Evolutionary conservation across 2,888 invertebrate genomes (phyloP).

Genomic region (Philhelius pedissequus): DNA sequence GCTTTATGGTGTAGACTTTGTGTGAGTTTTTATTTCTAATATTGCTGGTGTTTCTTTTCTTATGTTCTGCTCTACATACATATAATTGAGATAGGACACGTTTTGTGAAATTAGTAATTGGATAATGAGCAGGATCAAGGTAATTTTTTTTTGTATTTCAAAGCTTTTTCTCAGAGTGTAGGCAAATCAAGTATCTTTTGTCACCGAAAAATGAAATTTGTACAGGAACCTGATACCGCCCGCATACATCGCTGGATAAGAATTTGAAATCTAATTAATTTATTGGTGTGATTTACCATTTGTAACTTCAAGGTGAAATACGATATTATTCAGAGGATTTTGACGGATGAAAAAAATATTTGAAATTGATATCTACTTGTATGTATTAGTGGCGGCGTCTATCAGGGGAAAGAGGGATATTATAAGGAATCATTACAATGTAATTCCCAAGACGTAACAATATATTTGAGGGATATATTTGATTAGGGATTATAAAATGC

Average conservation of each 20-base stretch:
- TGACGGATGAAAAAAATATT: conserved; percentile 4
- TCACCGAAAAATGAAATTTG: background rate
- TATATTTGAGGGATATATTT: background rate
- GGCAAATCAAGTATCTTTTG: conserved; percentile 47
- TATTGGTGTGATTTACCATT: conserved; percentile 48
- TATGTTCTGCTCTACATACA: background rate
- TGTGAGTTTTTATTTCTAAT: background rate
- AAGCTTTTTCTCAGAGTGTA: background rate
- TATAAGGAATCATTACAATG: background rate
- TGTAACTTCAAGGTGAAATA: background rate
- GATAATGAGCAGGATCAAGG: conserved; percentile 58
- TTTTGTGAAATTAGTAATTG: conserved; percentile 63
- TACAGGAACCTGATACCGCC: background rate
- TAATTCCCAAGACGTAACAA: background rate
- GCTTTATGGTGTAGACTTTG: background rate
- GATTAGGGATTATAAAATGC: background rate
- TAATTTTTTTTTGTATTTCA: background rate
- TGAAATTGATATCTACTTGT: background rate
- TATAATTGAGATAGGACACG: conserved; percentile 34
- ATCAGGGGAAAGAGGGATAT: background rate
- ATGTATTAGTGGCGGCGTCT: no score
- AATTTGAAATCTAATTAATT: conserved; percentile 37
- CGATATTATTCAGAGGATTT: conserved; percentile 27
- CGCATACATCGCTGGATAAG: background rate
- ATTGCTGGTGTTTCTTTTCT: background rate